Evolutionary conservation across 2,797 vertebrate species (phyloP).

Genomic region (Lutjanus argentimaculatus): DNA sequence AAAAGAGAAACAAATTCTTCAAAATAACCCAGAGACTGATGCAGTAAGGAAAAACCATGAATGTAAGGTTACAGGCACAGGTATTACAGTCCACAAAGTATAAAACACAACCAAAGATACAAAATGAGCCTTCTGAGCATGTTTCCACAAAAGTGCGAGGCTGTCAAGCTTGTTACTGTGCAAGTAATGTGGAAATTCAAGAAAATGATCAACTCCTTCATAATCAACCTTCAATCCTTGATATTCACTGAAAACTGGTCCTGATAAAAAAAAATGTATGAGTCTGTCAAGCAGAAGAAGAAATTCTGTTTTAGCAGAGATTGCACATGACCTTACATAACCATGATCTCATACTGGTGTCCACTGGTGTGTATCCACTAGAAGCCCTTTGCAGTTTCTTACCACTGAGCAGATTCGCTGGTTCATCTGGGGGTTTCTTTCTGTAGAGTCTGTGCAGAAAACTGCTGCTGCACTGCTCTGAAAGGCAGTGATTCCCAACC

Average conservation of each 20-base stretch:
- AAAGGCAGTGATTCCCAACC: neutral
- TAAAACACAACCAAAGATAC: conserved; percentile 43
- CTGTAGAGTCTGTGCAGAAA: neutral
- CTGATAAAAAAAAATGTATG: too few species aligned
- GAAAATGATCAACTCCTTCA: too few species aligned
- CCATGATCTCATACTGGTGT: too few species aligned
- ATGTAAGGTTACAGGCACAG: conserved; percentile 5
- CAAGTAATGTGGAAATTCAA: too few species aligned
- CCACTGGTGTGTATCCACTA: neutral
- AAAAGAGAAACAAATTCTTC: neutral
- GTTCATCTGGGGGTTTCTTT: neutral
- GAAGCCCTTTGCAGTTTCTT: neutral
- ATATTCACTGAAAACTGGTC: too few species aligned
- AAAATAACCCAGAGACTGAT: conserved; percentile 6
- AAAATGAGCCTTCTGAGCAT: conserved; percentile 27
- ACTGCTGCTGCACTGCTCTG: neutral
- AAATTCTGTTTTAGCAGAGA: too few species aligned
- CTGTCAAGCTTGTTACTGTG: neutral
- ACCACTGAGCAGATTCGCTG: neutral
- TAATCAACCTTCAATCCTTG: too few species aligned
- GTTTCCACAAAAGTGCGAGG: conserved; percentile 33
- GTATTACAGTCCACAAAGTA: conserved; percentile 29
- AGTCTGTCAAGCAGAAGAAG: too few species aligned
- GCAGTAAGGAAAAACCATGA: conserved; percentile 10
- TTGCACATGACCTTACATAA: too few species aligned